Base-by-base conservation (phyloP, 1,140 invertebrate species). In the Manduca sexta region DNA sequence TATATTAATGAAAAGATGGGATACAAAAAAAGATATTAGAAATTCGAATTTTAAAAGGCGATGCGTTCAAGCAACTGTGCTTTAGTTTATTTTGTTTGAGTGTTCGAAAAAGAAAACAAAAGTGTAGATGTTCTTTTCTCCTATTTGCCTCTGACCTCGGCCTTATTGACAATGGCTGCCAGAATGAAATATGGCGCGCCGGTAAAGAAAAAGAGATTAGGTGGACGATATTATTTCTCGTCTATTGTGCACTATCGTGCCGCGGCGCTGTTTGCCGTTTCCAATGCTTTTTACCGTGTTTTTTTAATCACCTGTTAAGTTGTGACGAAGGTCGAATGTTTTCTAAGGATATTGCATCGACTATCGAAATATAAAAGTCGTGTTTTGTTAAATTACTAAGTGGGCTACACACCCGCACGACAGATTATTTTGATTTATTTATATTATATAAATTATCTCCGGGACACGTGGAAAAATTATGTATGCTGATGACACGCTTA, bases 1-100 rank as follows among this genome's bases (percentile, higher is more conserved):
- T 78, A 84, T 82, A 79, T 82, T 84, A 84, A 82, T 77, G 74
- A 82, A 82, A 80, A 80, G 73, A 73, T 74, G 60, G 62, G 56
- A 60, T 62, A 64, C 60, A 74, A 74, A 78, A 76, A 74, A 70
- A 70, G 21, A 52, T 55, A 59, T 60, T 56, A 59, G 57, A 58
- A 44, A 68, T 78, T 77, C 62, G 67, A 73, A 74, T 73, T 73
- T 74, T 75, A 72, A 79, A 77, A 72, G 70, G 70, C 76, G 76
- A 69, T 69, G 69, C 67, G 68, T 69, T 76, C 66, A 70, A 73
- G 68, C 70, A 68, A 72, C 75, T 65, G 68, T 67, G 63, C 71
- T 51, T 50, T 57, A 60, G 64, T 71, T 74, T 73, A 83, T 78
- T 83, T 75, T 73, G 74, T 78, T 74, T 64, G 75, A 76, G 69